Base-by-base conservation (phyloP, 2,797 vertebrate species). In the Synaphobranchus kaupii region DNA sequence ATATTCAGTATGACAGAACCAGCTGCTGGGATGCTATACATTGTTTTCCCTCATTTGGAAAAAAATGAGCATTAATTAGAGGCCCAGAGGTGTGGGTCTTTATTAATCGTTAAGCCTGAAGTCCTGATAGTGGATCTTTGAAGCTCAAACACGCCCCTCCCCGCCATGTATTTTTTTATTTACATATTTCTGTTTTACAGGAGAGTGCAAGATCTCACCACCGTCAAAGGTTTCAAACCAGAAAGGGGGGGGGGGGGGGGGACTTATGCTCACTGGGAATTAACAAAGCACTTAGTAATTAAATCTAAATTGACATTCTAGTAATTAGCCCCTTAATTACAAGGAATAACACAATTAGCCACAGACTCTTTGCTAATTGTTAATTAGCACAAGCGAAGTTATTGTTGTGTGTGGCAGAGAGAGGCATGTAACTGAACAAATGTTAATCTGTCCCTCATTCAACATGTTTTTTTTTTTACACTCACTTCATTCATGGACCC, bases 311-410 rank as follows among this genome's bases (percentile, higher is more conserved):
- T 99, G 98, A 98, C 97, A 98, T 96, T 88, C 96, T 96, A 95
- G 97, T 99, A 99, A 99, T 99, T 98, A 99, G 97, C 97, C 97
- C 97, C 97, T 99, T 99, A 98, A 99, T 99, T 99, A 99, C 97
- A 97, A 92, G 94, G 97, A 97, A 98, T 97, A 98, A 97, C 96
- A 97, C 97, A 98, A 98, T 98, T 98, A 98, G 97, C 97, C 94
- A 96, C 96, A 92, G 95, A 96, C 97, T 97, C 96, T 96, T 97
- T 95, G 94, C 97, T 98, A 98, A 98, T 97, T 98, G 96, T 97
- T 98, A 98, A 98, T 98, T 98, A 98, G 97, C 97, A 97, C 96
- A 97, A 97, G 96, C 95, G 96, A 96, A 96, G 95, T 96, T 96
- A 95, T 95, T 95, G 95, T 96, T 96, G 95, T 95, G 94, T 94